phyloP scores from a whole-genome alignment of 2,113 vertebrate species.

The Rhabdornis inornatus region DNA sequence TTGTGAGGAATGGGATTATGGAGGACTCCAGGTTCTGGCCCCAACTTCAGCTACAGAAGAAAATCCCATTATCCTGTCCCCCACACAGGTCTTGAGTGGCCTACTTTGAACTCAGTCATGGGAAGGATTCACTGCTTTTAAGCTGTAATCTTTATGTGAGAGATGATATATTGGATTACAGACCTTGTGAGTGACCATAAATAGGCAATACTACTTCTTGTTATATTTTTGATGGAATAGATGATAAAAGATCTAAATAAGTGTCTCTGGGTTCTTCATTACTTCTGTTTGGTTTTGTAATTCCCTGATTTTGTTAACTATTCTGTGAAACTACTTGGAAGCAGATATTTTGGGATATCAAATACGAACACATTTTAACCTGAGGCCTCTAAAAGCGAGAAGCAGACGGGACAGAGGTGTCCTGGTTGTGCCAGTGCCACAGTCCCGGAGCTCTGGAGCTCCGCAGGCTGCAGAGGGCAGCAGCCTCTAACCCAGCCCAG shows the following conservation, averaged over 20 bases:
- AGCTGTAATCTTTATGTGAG: not conserved
- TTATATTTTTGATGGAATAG: not conserved
- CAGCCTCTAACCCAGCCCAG: not conserved
- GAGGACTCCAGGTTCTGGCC: not conserved
- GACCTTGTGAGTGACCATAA: not conserved
- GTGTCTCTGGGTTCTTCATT: not conserved
- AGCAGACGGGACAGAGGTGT: not conserved
- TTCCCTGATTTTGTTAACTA: not conserved
- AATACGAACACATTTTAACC: not conserved
- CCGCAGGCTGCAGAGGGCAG: slow-evolving; percentile 44
- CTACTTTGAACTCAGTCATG: not conserved
- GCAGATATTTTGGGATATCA: not conserved
- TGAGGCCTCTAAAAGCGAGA: not conserved
- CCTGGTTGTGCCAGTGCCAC: accelerated
- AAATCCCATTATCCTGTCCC: not conserved
- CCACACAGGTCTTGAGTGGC: not conserved
- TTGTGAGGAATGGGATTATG: not conserved
- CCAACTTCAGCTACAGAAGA: not conserved
- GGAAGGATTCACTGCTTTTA: not conserved
- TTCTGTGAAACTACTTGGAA: not conserved
- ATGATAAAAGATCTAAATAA: not conserved
- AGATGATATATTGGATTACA: not conserved
- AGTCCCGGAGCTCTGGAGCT: not conserved
- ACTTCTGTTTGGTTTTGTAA: not conserved
- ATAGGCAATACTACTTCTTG: not conserved